Evolutionary conservation across 1,140 invertebrate species (phyloP).

Genomic region (Brachionus koreanus): DNA sequence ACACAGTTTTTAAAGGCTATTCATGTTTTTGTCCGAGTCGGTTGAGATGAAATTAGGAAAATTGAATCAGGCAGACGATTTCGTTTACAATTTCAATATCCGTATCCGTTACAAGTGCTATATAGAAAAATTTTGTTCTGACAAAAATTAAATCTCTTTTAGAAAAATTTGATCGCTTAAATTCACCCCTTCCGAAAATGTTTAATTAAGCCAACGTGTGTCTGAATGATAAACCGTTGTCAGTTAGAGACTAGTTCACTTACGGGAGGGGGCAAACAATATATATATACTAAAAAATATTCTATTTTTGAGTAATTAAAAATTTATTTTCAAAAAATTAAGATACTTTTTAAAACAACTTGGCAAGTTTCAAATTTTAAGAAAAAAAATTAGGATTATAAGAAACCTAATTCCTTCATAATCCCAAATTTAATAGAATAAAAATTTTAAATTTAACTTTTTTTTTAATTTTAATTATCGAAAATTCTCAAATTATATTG

Average conservation of each 20-base stretch:
- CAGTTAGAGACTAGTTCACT: not conserved
- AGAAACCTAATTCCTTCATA: no score
- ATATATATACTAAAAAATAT: not conserved
- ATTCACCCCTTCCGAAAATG: not conserved
- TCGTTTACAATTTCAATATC: slow-evolving; percentile 33
- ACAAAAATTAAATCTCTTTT: not conserved
- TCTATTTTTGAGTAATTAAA: not conserved
- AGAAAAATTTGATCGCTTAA: not conserved
- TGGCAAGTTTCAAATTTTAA: no score
- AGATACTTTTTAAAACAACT: no score
- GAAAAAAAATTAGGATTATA: no score
- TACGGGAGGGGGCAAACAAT: not conserved
- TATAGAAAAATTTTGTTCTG: not conserved
- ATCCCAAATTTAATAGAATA: no score
- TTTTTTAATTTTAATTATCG: not conserved
- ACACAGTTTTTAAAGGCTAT: slow-evolving; percentile 6
- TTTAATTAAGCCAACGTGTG: slow-evolving; percentile 1
- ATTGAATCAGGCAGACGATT: slow-evolving; percentile 29
- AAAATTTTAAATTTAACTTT: not conserved
- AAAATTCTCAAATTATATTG: not conserved
- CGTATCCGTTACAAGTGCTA: slow-evolving; percentile 26
- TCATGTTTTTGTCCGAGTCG: not conserved
- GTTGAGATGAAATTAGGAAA: not conserved
- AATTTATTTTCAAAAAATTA: not conserved
- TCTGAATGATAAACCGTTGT: not conserved